Base-by-base conservation (phyloP, 2,888 invertebrate species). In the Phasia obesa region DNA sequence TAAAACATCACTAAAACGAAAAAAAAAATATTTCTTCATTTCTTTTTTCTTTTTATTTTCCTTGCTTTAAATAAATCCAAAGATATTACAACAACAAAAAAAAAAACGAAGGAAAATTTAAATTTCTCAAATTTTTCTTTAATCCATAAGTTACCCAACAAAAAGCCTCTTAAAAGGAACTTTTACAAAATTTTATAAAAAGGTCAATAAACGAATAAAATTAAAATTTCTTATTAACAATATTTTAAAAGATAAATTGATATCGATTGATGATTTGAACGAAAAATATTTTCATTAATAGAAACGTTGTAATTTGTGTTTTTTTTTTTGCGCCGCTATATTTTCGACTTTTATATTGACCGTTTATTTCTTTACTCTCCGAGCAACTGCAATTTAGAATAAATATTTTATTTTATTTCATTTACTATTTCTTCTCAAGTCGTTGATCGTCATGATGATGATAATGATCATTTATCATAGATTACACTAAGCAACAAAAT, bases 1-100 rank as follows among this genome's bases (percentile, higher is more conserved):
- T 19, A 51, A 70, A 74, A 70, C 81, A 80, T 81, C 77, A 71
- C 49, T 47, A 76, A 75, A 75, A 79, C 75, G 23, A 71, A 80
- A 67, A 65, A 71, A 80, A 67, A 65, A 75, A 67, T 83, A 80
- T 83, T 84, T 76, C 42, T 84, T 60, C 27, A 71, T 25, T 42
- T 38, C 9, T 47, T 69, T 70, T 23, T 49, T 74, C 62, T 69
- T 38, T 51, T 64, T 77, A 74, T 67, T 73, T 77, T 44, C 31
- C n/a, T 70, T 57, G 38, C 65, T 75, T 74, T 38, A 59, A 51
- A 44, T 64, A 67, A 57, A 49, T 9, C 65, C 42, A 71, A 74
- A 25, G 2, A 19, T 19, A 17, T 9, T n/a, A n/a, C n/a, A n/a
- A 19, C 4, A n/a, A 17, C 4, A 44, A 53, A 38, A 44, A 55